These are phyloP conservation scores for Artemia franciscana DNA, from an alignment of 1,140 invertebrate species.

Conservation along the genomic window DNA sequence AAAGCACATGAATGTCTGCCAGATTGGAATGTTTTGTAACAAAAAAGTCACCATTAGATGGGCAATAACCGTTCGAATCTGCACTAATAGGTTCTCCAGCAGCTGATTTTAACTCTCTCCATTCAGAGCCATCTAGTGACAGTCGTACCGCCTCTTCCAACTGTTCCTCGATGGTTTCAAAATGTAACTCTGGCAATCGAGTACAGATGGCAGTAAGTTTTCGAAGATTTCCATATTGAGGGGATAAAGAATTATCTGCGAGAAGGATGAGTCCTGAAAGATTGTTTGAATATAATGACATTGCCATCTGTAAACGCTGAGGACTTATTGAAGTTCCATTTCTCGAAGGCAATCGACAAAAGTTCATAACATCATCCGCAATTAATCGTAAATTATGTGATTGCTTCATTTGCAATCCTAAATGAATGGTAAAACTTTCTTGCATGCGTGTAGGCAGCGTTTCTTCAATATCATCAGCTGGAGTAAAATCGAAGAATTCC, in stretches of 20 bases:
- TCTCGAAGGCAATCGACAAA: constrained; percentile 31
- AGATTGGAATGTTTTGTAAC: constrained; percentile 89
- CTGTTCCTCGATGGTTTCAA: background rate
- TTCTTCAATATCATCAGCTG: constrained; percentile 15
- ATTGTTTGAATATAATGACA: constrained; percentile 77
- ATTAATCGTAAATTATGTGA: constrained; percentile 90
- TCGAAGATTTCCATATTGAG: constrained; percentile 43
- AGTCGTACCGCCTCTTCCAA: background rate
- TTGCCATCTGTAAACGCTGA: constrained; percentile 67
- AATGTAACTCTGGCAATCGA: background rate
- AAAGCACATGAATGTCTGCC: constrained; percentile 74
- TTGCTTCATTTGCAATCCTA: constrained; percentile 91
- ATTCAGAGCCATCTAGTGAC: background rate
- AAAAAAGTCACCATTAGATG: constrained; percentile 69
- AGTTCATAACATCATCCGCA: constrained; percentile 57
- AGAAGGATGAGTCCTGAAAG: constrained; percentile 65
- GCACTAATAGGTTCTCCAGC: background rate
- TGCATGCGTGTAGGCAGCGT: constrained; percentile 32
- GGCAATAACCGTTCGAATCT: constrained; percentile 9
- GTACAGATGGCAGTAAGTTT: constrained; percentile 22
- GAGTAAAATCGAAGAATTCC: constrained; percentile 13
- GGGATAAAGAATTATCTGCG: constrained; percentile 47
- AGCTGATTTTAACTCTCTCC: background rate
- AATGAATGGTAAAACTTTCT: constrained; percentile 90
- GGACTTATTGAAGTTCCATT: constrained; percentile 20